Conservation (phyloP, 2,113 vertebrate genomes). For the Indri indri region DNA sequence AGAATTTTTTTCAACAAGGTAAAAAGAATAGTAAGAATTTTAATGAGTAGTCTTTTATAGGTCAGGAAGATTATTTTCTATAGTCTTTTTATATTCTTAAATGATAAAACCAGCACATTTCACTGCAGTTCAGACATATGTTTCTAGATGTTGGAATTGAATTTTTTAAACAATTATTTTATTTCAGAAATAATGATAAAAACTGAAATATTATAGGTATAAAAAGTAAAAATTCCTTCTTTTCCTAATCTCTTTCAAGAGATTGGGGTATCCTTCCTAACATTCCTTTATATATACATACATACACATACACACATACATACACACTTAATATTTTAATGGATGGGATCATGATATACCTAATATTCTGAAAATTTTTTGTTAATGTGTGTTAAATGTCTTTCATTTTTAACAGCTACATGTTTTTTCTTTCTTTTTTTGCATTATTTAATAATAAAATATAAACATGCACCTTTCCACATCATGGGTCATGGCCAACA, state of each 20-base stretch:
- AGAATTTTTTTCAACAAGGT: neutral
- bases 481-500: slow-evolving; percentile 91
- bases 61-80: neutral
- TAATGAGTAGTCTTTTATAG: neutral
- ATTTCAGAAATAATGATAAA: slow-evolving; percentile 47
- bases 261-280: neutral
- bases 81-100: neutral
- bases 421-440: too few species aligned
- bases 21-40: neutral
- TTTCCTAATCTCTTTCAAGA: neutral
- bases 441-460: slow-evolving; percentile 52
- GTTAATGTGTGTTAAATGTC: neutral
- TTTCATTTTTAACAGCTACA: neutral
- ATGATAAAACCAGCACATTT: slow-evolving; percentile 12
- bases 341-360: neutral
- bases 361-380: slow-evolving; percentile 4
- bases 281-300: neutral
- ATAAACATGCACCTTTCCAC: slow-evolving; percentile 25
- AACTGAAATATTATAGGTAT: neutral
- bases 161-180: slow-evolving; percentile 20
- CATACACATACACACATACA: too few species aligned
- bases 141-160: neutral
- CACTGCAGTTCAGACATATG: neutral
- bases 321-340: neutral
- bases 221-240: slow-evolving; percentile 13